Evolutionary conservation across 2,888 invertebrate species (phyloP).

Genomic region (Acrobasis consociella): DNA sequence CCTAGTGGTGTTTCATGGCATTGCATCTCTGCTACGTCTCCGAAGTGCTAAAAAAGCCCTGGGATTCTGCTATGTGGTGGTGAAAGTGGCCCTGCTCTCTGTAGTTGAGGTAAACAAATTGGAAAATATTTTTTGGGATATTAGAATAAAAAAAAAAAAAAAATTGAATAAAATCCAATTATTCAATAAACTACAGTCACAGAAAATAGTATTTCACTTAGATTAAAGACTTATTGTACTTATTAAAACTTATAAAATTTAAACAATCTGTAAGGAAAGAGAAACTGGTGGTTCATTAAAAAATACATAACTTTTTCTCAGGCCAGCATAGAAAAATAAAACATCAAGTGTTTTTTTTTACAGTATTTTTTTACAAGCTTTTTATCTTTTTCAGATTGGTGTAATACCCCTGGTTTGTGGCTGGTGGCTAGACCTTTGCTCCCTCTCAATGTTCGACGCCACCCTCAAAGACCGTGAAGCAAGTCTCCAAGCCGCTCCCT

Average conservation of each 20-base stretch:
- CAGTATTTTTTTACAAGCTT: too few relatives aligned
- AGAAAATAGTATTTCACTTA: too few relatives aligned
- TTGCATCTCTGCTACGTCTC: conserved; percentile 91
- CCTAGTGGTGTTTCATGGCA: conserved; percentile 91
- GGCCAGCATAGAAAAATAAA: too few relatives aligned
- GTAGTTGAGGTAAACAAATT: conserved; percentile 92
- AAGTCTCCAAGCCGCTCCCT: conserved; percentile 95
- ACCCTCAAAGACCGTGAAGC: conserved; percentile 93
- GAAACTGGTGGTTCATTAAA: too few relatives aligned
- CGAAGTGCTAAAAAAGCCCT: conserved; percentile 91
- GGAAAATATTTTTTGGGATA: conserved; percentile 6
- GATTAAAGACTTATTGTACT: too few relatives aligned
- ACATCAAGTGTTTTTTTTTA: too few relatives aligned
- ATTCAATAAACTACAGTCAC: too few relatives aligned
- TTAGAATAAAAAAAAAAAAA: not conserved
- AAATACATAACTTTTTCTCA: too few relatives aligned
- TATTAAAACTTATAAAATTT: too few relatives aligned
- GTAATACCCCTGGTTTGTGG: conserved; percentile 98
- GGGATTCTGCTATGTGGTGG: conserved; percentile 95
- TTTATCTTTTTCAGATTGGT: conserved; percentile 84
- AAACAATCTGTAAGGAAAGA: too few relatives aligned
- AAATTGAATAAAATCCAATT: too few relatives aligned
- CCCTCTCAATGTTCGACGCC: conserved; percentile 95
- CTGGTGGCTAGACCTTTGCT: conserved; percentile 99
- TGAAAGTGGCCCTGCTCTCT: conserved; percentile 95